A percentile compares a stretch with the other conserved stretches of the same genome.
These are phyloP conservation scores for Larimichthys crocea DNA, from an alignment of 2,113 vertebrate species.

Conservation along the genomic window DNA sequence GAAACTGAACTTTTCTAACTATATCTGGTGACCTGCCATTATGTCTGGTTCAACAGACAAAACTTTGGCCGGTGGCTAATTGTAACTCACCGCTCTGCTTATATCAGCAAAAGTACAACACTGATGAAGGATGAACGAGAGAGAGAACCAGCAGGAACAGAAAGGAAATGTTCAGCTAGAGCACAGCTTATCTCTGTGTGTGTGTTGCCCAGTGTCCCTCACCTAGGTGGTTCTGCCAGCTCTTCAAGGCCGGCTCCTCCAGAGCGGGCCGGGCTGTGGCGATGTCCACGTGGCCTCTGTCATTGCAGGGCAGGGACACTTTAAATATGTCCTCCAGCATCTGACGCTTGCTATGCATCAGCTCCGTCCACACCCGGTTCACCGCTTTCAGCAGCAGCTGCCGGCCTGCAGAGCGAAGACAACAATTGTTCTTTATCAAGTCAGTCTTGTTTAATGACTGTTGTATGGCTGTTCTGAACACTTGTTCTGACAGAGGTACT, in stretches of 20 bases:
- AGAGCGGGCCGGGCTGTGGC: slow-evolving; percentile 88
- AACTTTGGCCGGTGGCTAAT: neutral
- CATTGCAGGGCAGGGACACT: slow-evolving; percentile 94
- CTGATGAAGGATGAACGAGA: neutral
- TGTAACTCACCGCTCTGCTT: slow-evolving; percentile 18
- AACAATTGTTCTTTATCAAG: fast-evolving
- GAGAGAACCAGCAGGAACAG: neutral
- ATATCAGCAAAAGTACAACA: neutral
- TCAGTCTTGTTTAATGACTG: no score
- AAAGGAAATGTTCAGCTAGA: neutral
- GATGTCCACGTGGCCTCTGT: slow-evolving; percentile 96
- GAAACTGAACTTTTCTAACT: neutral
- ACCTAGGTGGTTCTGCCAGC: slow-evolving; percentile 98
- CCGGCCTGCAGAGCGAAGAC: slow-evolving; percentile 83
- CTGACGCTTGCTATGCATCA: slow-evolving; percentile 97
- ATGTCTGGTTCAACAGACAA: slow-evolving; percentile 26
- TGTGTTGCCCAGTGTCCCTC: slow-evolving; percentile 54
- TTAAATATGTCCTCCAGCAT: slow-evolving; percentile 96
- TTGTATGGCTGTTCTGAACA: neutral
- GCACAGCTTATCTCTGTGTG: neutral
- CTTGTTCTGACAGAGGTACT: neutral
- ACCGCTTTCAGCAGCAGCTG: slow-evolving; percentile 98
- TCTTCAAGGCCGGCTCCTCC: slow-evolving; percentile 94
- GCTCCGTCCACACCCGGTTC: slow-evolving; percentile 97
- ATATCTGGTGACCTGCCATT: neutral